phyloP scores from a whole-genome alignment of 92 coral and sea anemone genomes.

The Palythoa grandiflora region DNA sequence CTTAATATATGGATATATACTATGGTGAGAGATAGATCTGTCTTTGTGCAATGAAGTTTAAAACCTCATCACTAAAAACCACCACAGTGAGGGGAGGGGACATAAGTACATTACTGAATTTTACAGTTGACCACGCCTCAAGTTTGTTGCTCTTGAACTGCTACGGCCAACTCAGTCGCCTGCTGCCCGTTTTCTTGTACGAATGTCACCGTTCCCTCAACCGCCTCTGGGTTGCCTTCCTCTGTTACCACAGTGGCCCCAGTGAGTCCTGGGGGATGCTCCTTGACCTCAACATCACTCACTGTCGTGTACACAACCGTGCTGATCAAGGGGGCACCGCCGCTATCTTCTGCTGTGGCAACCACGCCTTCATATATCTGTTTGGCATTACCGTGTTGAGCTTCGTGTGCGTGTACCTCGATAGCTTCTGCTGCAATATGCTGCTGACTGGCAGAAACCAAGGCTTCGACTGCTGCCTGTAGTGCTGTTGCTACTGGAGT shows the following conservation, averaged over 20 bases:
- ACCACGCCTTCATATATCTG: conserved; percentile 80
- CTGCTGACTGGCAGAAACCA: conserved; percentile 94
- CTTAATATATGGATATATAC: not conserved
- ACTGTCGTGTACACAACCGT: conserved; percentile 46
- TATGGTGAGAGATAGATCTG: not conserved
- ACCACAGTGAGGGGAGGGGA: not conserved
- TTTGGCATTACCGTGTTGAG: conserved; percentile 65
- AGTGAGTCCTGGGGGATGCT: conserved; percentile 25
- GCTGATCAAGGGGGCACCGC: not conserved
- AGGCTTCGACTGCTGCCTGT: conserved; percentile 93
- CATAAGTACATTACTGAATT: not conserved
- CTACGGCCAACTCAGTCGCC: conserved; percentile 20
- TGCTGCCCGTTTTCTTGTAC: conserved; percentile 37
- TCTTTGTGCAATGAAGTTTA: not conserved
- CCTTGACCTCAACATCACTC: conserved; percentile 44
- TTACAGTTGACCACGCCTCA: not conserved
- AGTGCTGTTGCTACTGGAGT: conserved; percentile 87
- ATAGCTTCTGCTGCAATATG: conserved; percentile 83
- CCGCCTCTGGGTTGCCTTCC: conserved; percentile 25
- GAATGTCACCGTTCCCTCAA: conserved; percentile 36
- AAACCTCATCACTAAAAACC: not conserved
- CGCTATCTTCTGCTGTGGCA: conserved; percentile 53
- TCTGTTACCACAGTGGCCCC: conserved; percentile 19
- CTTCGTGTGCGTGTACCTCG: conserved; percentile 69
- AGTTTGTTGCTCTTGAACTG: conserved; percentile 36